Percentiles rank a stretch among this genome's conserved stretches.
These are phyloP conservation scores for Cosmopolites sordidus DNA, from an alignment of 2,888 invertebrate genomes.

Conservation along the genomic window DNA sequence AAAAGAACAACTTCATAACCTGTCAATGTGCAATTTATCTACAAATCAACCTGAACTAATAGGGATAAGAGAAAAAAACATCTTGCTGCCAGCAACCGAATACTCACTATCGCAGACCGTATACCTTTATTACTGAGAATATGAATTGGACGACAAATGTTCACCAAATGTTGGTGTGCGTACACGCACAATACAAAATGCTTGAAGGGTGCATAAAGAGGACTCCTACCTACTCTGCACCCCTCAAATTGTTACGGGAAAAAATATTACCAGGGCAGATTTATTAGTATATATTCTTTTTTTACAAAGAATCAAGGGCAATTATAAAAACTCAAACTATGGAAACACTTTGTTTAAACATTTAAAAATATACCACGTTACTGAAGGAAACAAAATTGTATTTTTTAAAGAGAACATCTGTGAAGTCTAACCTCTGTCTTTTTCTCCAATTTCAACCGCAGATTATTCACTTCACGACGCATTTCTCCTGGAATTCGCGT, in stretches of 20 bases:
- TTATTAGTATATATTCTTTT: no score
- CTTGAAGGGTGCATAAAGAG: constrained; percentile 28
- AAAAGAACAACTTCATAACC: no score
- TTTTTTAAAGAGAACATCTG: no score
- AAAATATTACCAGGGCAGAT: constrained; percentile 17
- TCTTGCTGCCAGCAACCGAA: neutral
- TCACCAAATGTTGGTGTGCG: constrained; percentile 35
- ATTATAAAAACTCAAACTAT: no score
- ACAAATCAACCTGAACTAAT: constrained; percentile 24
- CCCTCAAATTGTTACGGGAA: constrained; percentile 9
- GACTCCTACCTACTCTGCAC: constrained; percentile 17
- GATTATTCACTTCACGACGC: no score
- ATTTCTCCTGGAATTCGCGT: no score
- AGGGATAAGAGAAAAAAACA: constrained; percentile 2
- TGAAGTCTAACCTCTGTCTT: no score
- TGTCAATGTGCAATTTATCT: neutral
- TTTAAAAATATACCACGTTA: no score
- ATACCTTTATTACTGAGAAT: constrained; percentile 26
- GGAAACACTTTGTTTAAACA: no score
- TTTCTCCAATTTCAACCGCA: no score
- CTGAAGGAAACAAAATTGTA: no score
- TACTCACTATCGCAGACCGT: neutral
- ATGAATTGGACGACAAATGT: constrained; percentile 32
- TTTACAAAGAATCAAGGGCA: no score
- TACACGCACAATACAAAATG: constrained; percentile 34